phyloP scores from a whole-genome alignment of 2,888 invertebrate genomes.

The Ornithoptera priamus region DNA sequence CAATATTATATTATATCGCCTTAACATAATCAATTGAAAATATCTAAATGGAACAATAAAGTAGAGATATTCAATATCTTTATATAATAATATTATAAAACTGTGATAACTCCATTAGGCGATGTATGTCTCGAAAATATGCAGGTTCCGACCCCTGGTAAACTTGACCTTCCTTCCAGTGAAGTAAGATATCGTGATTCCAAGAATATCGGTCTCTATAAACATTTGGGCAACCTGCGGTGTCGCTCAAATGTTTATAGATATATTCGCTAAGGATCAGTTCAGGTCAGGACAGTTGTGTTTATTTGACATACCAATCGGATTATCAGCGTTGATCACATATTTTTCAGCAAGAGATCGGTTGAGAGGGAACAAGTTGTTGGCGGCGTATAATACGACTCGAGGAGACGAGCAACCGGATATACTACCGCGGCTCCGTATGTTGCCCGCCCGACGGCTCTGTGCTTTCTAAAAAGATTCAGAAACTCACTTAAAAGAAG shows the following conservation, averaged over 20 bases:
- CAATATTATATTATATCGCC: not conserved
- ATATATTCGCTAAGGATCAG: not conserved
- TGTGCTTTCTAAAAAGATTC: conserved; percentile 63
- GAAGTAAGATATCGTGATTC: no score
- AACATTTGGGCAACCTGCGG: not conserved
- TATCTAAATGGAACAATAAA: no score
- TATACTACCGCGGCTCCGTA: conserved; percentile 69
- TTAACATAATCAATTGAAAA: not conserved
- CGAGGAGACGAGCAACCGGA: conserved; percentile 78
- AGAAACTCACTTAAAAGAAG: not conserved
- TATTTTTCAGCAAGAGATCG: conserved; percentile 91
- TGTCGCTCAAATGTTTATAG: not conserved
- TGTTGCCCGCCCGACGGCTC: conserved; percentile 70
- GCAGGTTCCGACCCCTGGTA: no score
- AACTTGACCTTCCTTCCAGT: no score
- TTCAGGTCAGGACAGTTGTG: not conserved
- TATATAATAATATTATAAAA: no score
- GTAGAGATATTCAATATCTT: no score
- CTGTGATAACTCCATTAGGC: no score
- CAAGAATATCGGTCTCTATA: no score
- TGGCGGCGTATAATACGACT: conserved; percentile 86
- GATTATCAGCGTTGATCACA: conserved; percentile 78
- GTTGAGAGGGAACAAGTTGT: conserved; percentile 88
- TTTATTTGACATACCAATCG: conserved; percentile 57
- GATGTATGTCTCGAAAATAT: no score